Evolutionary conservation across 1,140 invertebrate genomes (phyloP).

Genomic region (Macrobrachium rosenbergii): DNA sequence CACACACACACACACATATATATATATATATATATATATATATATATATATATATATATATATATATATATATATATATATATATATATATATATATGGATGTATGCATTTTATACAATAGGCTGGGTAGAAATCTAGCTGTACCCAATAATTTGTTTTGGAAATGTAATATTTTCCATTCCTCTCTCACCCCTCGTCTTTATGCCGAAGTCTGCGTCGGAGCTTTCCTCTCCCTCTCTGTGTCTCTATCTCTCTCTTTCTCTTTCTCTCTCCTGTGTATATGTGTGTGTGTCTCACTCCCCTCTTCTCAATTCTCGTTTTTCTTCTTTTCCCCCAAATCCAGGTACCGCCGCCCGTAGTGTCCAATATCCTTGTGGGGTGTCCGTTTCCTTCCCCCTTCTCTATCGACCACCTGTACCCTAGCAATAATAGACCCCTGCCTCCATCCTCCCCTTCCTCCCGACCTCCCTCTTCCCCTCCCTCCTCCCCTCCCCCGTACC

Average conservation of each 20-base stretch:
- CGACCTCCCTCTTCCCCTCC: neutral
- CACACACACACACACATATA: too few species aligned
- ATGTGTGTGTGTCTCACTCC: neutral
- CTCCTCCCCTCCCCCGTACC: neutral
- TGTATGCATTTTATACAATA: neutral
- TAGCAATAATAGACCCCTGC: neutral
- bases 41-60: conserved; percentile 17
- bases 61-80: neutral
- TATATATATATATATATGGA: neutral
- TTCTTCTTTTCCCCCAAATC: neutral
- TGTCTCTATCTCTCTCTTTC: conserved; percentile 11
- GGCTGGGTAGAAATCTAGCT: neutral
- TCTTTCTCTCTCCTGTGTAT: neutral
- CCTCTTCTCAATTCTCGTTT: neutral
- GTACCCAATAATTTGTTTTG: too few species aligned
- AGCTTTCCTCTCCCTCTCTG: neutral
- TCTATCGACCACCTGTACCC: conserved; percentile 2
- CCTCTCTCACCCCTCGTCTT: too few species aligned
- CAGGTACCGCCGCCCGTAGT: neutral
- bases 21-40: conserved; percentile 26
- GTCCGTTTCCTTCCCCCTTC: conserved; percentile 2
- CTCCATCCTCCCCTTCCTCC: neutral
- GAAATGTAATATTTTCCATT: too few species aligned
- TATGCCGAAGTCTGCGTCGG: neutral
- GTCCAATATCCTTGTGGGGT: neutral